Conservation (phyloP, 1,140 invertebrate genomes). For the Hydropsyche tenuis region DNA sequence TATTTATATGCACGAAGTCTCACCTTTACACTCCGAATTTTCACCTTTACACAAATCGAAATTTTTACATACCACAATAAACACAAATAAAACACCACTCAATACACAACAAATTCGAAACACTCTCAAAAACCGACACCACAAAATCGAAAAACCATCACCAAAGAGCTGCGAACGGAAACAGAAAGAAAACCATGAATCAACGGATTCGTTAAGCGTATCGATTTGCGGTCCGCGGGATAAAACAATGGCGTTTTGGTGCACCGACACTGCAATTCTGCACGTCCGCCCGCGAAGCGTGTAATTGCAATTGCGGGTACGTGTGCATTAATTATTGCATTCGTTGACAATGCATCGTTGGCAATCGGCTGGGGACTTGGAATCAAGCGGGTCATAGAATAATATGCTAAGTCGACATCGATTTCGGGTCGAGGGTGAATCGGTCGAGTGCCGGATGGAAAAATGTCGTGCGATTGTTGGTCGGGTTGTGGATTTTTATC, state of each 20-base stretch:
- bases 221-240: conserved; percentile 6
- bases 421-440: too few relatives aligned
- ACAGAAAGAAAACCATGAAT: not conserved
- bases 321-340: conserved; percentile 26
- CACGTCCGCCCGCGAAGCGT: not conserved
- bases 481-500: too few relatives aligned
- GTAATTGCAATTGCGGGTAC: conserved; percentile 9
- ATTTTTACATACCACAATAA: too few relatives aligned
- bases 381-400: conserved; percentile 25
- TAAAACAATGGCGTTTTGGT: conserved; percentile 12
- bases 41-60: too few relatives aligned
- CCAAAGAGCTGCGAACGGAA: not conserved
- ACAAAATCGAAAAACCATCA: too few relatives aligned
- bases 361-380: not conserved
- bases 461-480: too few relatives aligned
- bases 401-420: conserved; percentile 18
- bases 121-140: too few relatives aligned
- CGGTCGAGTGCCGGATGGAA: too few relatives aligned
- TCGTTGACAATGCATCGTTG: not conserved
- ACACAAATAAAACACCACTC: too few relatives aligned
- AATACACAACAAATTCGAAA: too few relatives aligned
- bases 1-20: too few relatives aligned
- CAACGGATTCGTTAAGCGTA: not conserved
- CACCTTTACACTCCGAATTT: too few relatives aligned
- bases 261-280: not conserved